Percentiles rank a stretch among this genome's conserved stretches.
Evolutionary conservation across 2,888 invertebrate genomes (phyloP).

Genomic region (Caenorhabditis plicata): DNA sequence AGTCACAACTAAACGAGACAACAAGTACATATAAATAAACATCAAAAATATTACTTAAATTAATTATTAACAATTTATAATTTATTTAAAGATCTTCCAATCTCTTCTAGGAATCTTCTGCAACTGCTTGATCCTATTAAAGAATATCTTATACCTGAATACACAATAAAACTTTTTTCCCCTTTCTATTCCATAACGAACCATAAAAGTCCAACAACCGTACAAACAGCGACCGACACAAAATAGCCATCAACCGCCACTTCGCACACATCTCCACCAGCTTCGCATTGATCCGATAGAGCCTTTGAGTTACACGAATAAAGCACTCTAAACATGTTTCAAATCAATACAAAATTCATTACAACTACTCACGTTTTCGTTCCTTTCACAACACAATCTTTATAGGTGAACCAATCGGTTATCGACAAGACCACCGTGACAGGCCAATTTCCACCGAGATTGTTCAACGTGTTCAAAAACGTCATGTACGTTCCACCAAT

Average conservation of each 20-base stretch:
- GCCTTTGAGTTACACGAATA: conserved; percentile 56
- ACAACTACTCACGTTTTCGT: conserved; percentile 41
- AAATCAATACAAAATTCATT: not conserved
- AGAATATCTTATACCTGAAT: conserved; percentile 58
- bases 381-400: conserved; percentile 58
- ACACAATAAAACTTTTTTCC: not conserved
- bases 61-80: too few relatives aligned
- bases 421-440: conserved; percentile 60
- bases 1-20: too few relatives aligned
- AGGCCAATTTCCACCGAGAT: conserved; percentile 98
- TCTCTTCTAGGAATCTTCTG: conserved; percentile 62
- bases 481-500: conserved; percentile 99
- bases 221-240: conserved; percentile 59
- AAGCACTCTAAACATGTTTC: conserved; percentile 51
- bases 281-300: conserved; percentile 55
- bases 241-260: conserved; percentile 59
- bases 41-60: too few relatives aligned
- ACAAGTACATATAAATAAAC: too few relatives aligned
- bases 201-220: conserved; percentile 60
- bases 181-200: conserved; percentile 16
- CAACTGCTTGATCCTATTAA: conserved; percentile 55
- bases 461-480: conserved; percentile 88
- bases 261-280: conserved; percentile 61
- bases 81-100: conserved; percentile 58
- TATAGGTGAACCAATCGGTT: conserved; percentile 62